Evolutionary conservation across 2,888 invertebrate genomes (phyloP), one percentile per base, ranked within the genome.

Genomic region (Graphium colonna): DNA sequence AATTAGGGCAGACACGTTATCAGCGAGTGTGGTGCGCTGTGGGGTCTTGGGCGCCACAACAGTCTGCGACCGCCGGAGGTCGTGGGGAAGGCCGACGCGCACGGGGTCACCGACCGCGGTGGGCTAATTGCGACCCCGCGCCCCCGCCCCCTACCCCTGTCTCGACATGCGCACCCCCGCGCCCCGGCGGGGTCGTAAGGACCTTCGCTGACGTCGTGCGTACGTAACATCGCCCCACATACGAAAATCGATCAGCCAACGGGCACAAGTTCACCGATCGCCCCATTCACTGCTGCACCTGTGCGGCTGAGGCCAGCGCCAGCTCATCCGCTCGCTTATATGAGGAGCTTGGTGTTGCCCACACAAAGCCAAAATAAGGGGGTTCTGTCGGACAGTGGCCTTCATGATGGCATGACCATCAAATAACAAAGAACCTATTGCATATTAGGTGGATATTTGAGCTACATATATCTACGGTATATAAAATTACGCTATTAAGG

Each of bases 71-170:
- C n/a, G 36, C 36, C 39, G 64, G 70, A 66, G 68, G 67, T 52
- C 54, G 63, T 64, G 68, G 66, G 63, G 61, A 57, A 61, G 60
- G 50, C 49, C 58, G 47, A 10, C 3, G 33, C 33, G 63, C 65
- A 68, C 65, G 70, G 69, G 84, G 82, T 86, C 77, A 74, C 73
- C 71, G 86, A 81, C 83, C 82, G 79, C 73, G 73, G 73, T 71
- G 68, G 76, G 81, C 75, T 86, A 86, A 86, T 86, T 86, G 79
- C 74, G 75, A 63, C 67, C 63, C 68, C 57, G 63, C 63, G 64
- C 68, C 63, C 63, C 61, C 61, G 52, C 60, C 58, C 57, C 41
- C 49, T 49, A 48, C 41, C 59, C 55, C 52, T 52, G 58, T 51
- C 56, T 44, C 55, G 52, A n/a, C n/a, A n/a, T n/a, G n/a, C n/a